A percentile compares a stretch with the other conserved stretches of the same genome.
phyloP scores from a whole-genome alignment of 2,888 invertebrate species.

The Altica lythri region DNA sequence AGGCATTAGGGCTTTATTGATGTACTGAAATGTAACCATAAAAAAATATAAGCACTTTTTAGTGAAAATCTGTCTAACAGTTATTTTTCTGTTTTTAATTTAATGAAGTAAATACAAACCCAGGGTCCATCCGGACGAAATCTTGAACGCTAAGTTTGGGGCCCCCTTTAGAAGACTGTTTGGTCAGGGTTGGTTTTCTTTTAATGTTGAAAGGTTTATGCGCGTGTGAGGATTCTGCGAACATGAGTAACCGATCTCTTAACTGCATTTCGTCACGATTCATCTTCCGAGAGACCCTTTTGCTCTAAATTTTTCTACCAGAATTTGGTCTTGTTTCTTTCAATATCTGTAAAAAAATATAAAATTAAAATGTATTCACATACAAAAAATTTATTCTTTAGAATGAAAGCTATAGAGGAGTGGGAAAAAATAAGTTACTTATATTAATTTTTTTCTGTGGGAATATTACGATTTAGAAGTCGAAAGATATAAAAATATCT shows the following conservation, averaged over 20 bases:
- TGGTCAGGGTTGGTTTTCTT: conserved; percentile 53
- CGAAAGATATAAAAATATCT: no score
- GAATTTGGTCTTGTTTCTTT: conserved; percentile 3
- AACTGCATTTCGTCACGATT: conserved; percentile 59
- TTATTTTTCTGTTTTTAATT: background rate
- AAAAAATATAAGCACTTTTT: no score
- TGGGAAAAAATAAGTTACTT: no score
- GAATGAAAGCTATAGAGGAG: no score
- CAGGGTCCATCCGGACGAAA: conserved; percentile 59
- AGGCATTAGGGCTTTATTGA: no score
- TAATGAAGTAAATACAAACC: conserved; percentile 50
- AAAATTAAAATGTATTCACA: no score
- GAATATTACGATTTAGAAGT: no score
- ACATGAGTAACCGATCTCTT: conserved; percentile 59
- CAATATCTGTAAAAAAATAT: conserved; percentile 15
- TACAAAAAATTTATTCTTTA: no score
- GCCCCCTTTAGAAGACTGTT: conserved; percentile 52
- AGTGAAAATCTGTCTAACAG: background rate
- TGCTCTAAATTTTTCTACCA: conserved; percentile 1
- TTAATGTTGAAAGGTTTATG: conserved; percentile 55
- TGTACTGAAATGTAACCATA: no score
- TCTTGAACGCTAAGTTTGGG: conserved; percentile 54
- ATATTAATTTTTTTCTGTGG: no score
- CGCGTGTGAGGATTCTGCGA: conserved; percentile 57
- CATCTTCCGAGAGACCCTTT: conserved; percentile 27